Percentiles rank a stretch among this genome's conserved stretches.
phyloP scores from a whole-genome alignment of 1,140 invertebrate genomes.

The Drosophila tani region DNA sequence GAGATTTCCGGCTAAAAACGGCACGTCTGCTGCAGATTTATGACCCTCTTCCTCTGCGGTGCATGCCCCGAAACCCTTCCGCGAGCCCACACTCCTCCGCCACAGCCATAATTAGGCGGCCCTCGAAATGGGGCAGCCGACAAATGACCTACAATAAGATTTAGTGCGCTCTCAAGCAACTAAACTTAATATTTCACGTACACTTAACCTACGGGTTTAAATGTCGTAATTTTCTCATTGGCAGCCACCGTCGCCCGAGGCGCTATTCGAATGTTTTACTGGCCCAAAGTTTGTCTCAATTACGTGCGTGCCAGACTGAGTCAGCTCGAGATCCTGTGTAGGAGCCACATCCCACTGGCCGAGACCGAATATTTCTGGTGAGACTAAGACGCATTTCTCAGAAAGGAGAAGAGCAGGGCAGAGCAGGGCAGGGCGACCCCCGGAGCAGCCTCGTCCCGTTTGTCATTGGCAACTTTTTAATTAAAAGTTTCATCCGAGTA shows the following conservation, averaged over 20 bases:
- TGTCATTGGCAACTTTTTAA: slow-evolving; percentile 82
- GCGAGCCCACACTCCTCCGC: slow-evolving; percentile 1
- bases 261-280: slow-evolving; percentile 74
- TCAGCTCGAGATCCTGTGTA: slow-evolving; percentile 22
- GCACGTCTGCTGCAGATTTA: slow-evolving; percentile 27
- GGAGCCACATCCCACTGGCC: slow-evolving; percentile 32
- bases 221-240: slow-evolving; percentile 81
- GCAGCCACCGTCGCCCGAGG: slow-evolving; percentile 42
- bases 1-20: slow-evolving; percentile 15
- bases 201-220: slow-evolving; percentile 81
- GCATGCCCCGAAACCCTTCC: slow-evolving; percentile 3
- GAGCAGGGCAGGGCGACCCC: slow-evolving; percentile 1
- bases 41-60: slow-evolving; percentile 2
- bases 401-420: background rate
- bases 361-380: slow-evolving; percentile 60
- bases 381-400: slow-evolving; percentile 60
- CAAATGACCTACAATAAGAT: slow-evolving; percentile 78
- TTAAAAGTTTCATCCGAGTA: slow-evolving; percentile 83
- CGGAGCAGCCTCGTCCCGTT: slow-evolving; percentile 46
- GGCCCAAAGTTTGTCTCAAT: slow-evolving; percentile 82
- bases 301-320: slow-evolving; percentile 78
- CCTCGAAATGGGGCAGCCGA: slow-evolving; percentile 77
- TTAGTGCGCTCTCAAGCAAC: slow-evolving; percentile 77
- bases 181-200: slow-evolving; percentile 82
- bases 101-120: no score